A percentile compares a stretch with the other conserved stretches of the same genome.
Conservation (phyloP, 2,888 invertebrate species). For the Ditylenchus weischeri region DNA sequence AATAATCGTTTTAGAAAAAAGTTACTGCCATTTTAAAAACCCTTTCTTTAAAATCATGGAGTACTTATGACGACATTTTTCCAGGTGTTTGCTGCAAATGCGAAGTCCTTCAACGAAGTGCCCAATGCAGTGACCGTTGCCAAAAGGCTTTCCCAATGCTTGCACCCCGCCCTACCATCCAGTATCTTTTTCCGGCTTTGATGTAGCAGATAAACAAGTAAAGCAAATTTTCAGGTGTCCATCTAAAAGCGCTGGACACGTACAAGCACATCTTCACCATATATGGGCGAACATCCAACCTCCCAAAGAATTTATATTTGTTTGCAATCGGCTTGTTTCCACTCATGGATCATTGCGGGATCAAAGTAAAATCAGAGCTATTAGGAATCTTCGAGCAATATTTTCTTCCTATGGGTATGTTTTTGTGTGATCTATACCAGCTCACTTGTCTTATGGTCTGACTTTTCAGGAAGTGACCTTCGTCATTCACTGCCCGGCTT, state of each 20-base stretch:
- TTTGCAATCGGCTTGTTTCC: constrained; percentile 75
- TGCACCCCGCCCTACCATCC: constrained; percentile 84
- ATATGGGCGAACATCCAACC: constrained; percentile 69
- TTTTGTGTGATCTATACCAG: constrained; percentile 60
- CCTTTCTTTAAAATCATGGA: too few species aligned
- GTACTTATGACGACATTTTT: too few species aligned
- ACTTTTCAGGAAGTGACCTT: too few species aligned
- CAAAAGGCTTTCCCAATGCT: constrained; percentile 85
- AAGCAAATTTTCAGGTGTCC: constrained; percentile 66
- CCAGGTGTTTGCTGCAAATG: constrained; percentile 75
- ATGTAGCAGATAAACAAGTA: too few species aligned
- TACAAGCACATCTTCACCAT: constrained; percentile 85
- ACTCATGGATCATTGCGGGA: constrained; percentile 79
- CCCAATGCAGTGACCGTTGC: constrained; percentile 82
- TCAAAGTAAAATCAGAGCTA: constrained; percentile 78
- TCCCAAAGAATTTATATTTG: constrained; percentile 53
- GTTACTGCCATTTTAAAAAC: too few species aligned
- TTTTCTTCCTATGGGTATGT: constrained; percentile 76
- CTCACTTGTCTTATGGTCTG: too few species aligned
- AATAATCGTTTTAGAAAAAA: too few species aligned
- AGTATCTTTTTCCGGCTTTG: constrained; percentile 58
- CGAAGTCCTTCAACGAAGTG: constrained; percentile 75
- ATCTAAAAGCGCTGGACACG: constrained; percentile 83
- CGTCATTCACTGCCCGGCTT: constrained; percentile 81
- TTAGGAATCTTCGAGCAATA: constrained; percentile 80